These are phyloP conservation scores for Augiades crinisus DNA, from an alignment of 2,888 invertebrate species.

Conservation along the genomic window DNA sequence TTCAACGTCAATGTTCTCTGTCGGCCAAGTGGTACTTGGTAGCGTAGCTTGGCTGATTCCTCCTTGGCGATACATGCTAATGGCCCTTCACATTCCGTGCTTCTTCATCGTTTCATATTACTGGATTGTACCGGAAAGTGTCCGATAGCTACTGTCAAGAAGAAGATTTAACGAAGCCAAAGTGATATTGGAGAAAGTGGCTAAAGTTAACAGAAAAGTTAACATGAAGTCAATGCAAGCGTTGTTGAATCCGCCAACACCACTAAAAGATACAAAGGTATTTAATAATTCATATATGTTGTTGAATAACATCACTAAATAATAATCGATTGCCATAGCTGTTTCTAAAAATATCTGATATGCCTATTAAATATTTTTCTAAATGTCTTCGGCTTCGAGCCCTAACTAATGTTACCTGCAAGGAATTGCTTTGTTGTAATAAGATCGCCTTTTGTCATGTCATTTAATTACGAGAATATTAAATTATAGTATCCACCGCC, in stretches of 20 bases:
- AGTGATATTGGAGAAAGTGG: conserved; percentile 82
- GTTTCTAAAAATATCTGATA: too few relatives aligned
- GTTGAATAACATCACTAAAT: too few relatives aligned
- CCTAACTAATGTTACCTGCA: too few relatives aligned
- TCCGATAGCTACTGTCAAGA: conserved; percentile 89
- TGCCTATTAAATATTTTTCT: too few relatives aligned
- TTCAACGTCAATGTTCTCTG: conserved; percentile 86
- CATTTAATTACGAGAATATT: too few relatives aligned
- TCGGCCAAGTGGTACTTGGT: conserved; percentile 86
- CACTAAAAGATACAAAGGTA: background rate
- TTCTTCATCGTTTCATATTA: conserved; percentile 84
- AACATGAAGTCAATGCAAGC: conserved; percentile 74
- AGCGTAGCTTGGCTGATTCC: conserved; percentile 84
- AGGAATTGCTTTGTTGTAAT: too few relatives aligned
- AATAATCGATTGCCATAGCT: too few relatives aligned
- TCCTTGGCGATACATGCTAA: conserved; percentile 85
- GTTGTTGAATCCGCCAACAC: conserved; percentile 60
- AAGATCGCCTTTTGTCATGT: too few relatives aligned
- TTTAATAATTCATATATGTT: background rate
- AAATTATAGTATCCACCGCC: too few relatives aligned
- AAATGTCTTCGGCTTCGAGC: too few relatives aligned
- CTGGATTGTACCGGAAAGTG: conserved; percentile 85
- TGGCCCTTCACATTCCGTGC: conserved; percentile 85
- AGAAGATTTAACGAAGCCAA: conserved; percentile 83
- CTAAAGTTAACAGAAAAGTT: conserved; percentile 82